Percentiles rank a stretch among this genome's conserved stretches.
phyloP scores from a whole-genome alignment of 2,113 vertebrate genomes.

The Pangasianodon gigas region DNA sequence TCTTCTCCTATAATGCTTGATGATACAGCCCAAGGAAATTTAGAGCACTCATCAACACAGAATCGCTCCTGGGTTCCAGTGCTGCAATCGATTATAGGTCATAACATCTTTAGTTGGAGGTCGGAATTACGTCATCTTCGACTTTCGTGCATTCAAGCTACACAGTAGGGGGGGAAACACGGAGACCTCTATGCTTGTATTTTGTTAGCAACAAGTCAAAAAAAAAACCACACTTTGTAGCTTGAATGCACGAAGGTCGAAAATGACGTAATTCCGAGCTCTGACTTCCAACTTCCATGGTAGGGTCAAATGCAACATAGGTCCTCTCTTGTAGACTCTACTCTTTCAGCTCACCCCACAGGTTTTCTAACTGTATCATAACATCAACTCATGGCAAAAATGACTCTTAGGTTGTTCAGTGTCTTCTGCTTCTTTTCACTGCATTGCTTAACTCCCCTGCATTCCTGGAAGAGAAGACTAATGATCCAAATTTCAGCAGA shows the following conservation, averaged over 20 bases:
- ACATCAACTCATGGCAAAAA: neutral
- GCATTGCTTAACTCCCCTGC: neutral
- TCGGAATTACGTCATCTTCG: too few relatives aligned
- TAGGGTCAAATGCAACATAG: neutral
- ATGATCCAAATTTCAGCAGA: neutral
- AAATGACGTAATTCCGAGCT: neutral
- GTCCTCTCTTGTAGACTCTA: neutral
- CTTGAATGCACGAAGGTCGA: too few relatives aligned
- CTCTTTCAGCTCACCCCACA: neutral
- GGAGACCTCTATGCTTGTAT: too few relatives aligned
- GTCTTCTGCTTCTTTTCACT: neutral
- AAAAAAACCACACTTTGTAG: too few relatives aligned
- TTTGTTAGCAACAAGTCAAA: too few relatives aligned
- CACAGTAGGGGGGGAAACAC: too few relatives aligned
- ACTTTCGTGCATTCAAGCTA: too few relatives aligned
- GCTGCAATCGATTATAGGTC: too few relatives aligned
- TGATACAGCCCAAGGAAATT: too few relatives aligned
- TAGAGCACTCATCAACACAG: neutral
- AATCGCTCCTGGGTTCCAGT: too few relatives aligned
- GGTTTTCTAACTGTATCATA: neutral
- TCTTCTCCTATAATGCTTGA: neutral
- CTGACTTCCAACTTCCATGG: neutral
- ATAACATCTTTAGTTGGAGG: too few relatives aligned
- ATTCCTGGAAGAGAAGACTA: neutral
- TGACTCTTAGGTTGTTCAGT: neutral